Evolutionary conservation across 2,888 invertebrate genomes (phyloP).

Genomic region (Hesperia comma): DNA sequence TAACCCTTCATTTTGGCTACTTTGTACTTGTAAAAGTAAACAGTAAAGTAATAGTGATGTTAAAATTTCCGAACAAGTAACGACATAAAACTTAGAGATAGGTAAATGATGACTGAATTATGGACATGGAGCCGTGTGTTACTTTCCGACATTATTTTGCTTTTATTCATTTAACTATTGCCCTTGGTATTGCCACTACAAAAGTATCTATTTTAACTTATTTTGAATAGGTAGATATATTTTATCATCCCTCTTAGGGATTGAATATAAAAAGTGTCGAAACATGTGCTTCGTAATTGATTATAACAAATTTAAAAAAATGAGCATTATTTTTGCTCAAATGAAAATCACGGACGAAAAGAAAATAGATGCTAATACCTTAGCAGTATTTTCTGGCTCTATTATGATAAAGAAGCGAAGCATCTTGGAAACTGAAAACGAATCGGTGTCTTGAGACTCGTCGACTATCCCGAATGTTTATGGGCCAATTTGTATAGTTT

Average conservation of each 20-base stretch:
- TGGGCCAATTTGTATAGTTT: constrained; percentile 45
- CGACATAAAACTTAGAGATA: too few relatives aligned
- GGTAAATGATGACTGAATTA: too few relatives aligned
- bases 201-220: too few relatives aligned
- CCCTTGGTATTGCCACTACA: too few relatives aligned
- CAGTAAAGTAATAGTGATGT: background rate
- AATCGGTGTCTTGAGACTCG: constrained; percentile 64
- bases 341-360: constrained; percentile 16
- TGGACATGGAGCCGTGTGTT: too few relatives aligned
- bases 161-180: too few relatives aligned
- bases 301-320: background rate
- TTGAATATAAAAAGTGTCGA: too few relatives aligned
- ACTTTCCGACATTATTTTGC: too few relatives aligned
- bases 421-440: constrained; percentile 55
- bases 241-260: too few relatives aligned
- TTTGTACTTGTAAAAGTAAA: background rate
- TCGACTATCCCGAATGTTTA: constrained; percentile 46
- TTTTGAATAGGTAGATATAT: too few relatives aligned
- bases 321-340: background rate
- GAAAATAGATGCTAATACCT: constrained; percentile 38
- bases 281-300: too few relatives aligned
- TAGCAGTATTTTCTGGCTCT: constrained; percentile 43
- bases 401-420: constrained; percentile 56
- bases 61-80: too few relatives aligned
- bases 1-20: background rate